These are phyloP conservation scores for Natator depressus DNA, from an alignment of 2,113 vertebrate genomes.

Conservation along the genomic window DNA sequence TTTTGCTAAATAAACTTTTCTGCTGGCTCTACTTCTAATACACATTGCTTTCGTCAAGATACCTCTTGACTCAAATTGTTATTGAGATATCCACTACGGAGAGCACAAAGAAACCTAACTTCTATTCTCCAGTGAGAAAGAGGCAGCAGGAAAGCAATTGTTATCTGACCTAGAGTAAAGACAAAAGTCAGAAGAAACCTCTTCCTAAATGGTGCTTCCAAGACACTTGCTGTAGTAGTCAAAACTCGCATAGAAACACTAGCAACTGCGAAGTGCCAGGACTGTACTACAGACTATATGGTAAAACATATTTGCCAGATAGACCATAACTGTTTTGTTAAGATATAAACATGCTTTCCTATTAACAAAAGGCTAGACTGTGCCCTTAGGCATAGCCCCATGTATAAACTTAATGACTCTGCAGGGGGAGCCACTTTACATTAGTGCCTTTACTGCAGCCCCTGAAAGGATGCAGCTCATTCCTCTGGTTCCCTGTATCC, in stretches of 20 bases:
- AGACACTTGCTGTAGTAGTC: too few relatives aligned
- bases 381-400: not conserved
- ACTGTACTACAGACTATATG: accelerated
- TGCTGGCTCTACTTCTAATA: too few relatives aligned
- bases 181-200: too few relatives aligned
- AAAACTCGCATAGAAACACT: not conserved
- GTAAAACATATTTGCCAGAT: not conserved
- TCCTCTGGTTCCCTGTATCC: not conserved
- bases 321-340: not conserved
- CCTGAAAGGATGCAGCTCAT: accelerated
- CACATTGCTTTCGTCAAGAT: too few relatives aligned
- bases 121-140: too few relatives aligned
- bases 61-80: too few relatives aligned
- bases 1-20: not conserved
- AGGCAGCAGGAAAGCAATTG: too few relatives aligned
- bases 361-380: not conserved
- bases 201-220: too few relatives aligned
- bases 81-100: too few relatives aligned
- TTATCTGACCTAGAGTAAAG: too few relatives aligned
- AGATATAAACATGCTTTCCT: not conserved
- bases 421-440: not conserved
- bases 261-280: not conserved
- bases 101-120: too few relatives aligned
- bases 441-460: accelerated
- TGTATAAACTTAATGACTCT: not conserved